Evolutionary conservation across 1,140 invertebrate species (phyloP).

Genomic region (Lithobius niger): DNA sequence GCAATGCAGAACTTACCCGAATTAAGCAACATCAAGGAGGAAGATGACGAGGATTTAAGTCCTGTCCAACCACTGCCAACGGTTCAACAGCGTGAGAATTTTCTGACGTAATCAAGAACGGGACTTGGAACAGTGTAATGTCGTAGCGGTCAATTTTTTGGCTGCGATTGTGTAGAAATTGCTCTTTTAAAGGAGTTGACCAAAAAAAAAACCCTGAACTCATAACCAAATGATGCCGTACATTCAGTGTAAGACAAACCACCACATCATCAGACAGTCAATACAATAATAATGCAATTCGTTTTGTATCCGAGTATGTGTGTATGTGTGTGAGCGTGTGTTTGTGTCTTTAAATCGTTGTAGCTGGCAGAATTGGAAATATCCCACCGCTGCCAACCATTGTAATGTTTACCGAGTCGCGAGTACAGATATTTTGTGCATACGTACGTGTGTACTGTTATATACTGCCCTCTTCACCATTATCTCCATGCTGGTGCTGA

Average conservation of each 20-base stretch:
- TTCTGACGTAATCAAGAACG: slow-evolving; percentile 44
- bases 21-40: slow-evolving; percentile 17
- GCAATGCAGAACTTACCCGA: slow-evolving; percentile 51
- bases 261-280: neutral
- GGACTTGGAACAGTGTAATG: neutral
- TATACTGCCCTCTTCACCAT: too few species aligned
- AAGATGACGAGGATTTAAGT: slow-evolving; percentile 48
- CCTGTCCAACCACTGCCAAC: slow-evolving; percentile 52
- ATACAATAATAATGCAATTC: neutral
- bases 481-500: too few species aligned
- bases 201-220: neutral
- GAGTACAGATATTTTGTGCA: too few species aligned
- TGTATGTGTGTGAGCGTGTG: neutral
- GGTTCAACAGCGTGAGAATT: slow-evolving; percentile 72
- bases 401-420: too few species aligned
- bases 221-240: neutral
- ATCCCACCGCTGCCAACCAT: too few species aligned
- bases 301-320: neutral
- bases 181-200: too few species aligned
- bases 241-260: neutral
- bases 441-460: too few species aligned
- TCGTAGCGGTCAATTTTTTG: neutral
- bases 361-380: neutral
- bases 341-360: neutral
- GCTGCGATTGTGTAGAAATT: neutral